Evolutionary conservation across 1,140 invertebrate species (phyloP).

Genomic region (Ceratoteleas bidentatus): DNA sequence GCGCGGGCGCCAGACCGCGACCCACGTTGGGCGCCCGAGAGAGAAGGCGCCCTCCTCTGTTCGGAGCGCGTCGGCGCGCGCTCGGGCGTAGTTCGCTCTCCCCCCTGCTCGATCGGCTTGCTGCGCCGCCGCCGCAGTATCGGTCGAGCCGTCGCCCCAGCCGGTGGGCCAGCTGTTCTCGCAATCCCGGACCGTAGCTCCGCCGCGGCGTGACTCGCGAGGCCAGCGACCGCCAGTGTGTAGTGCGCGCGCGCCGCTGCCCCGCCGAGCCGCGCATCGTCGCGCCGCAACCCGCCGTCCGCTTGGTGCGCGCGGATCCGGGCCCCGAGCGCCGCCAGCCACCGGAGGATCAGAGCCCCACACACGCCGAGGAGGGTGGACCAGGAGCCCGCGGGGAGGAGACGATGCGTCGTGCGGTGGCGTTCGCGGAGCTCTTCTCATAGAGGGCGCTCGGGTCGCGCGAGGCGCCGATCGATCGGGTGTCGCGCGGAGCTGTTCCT

Average conservation of each 20-base stretch:
- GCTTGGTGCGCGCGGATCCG: slow-evolving; percentile 44
- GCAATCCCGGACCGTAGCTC: slow-evolving; percentile 27
- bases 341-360: too few relatives aligned
- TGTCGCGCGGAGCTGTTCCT: neutral
- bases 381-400: neutral
- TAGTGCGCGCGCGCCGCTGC: slow-evolving; percentile 48
- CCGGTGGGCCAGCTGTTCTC: slow-evolving; percentile 49
- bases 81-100: slow-evolving; percentile 57
- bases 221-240: slow-evolving; percentile 42
- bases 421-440: too few relatives aligned
- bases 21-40: too few relatives aligned
- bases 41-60: neutral
- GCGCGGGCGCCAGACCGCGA: too few relatives aligned
- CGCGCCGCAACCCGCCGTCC: too few relatives aligned
- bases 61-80: slow-evolving; percentile 57
- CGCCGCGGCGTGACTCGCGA: slow-evolving; percentile 59
- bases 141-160: slow-evolving; percentile 61
- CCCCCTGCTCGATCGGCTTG: slow-evolving; percentile 31
- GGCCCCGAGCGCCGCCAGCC: slow-evolving; percentile 1
- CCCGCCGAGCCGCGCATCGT: slow-evolving; percentile 26
- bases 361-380: too few relatives aligned
- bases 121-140: slow-evolving; percentile 40
- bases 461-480: neutral
- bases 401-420: neutral
- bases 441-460: neutral